phyloP scores from a whole-genome alignment of 2,113 vertebrate species.

The Sander lucioperca region DNA sequence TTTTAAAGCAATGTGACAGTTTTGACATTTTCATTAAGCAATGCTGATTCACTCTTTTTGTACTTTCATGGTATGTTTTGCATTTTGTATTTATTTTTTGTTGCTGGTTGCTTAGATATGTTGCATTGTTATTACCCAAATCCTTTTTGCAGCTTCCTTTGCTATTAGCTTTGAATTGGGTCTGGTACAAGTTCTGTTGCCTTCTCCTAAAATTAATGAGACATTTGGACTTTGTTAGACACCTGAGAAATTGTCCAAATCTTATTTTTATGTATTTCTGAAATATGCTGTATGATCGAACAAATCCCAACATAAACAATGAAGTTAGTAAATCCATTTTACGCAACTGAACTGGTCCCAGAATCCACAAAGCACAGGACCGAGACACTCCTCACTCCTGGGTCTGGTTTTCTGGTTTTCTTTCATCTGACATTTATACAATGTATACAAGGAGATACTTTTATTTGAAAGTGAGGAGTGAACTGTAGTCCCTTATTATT shows the following conservation, averaged over 20 bases:
- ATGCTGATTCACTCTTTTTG: neutral
- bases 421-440: neutral
- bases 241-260: neutral
- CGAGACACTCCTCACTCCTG: neutral
- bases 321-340: neutral
- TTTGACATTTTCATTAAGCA: neutral
- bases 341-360: neutral
- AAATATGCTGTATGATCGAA: no score
- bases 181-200: neutral
- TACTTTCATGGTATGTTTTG: no score
- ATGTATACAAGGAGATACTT: no score
- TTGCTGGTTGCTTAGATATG: neutral
- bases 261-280: no score
- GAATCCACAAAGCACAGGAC: neutral
- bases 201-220: no score
- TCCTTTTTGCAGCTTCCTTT: neutral
- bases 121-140: neutral
- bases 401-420: neutral
- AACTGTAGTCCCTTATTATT: no score
- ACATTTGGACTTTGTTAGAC: neutral
- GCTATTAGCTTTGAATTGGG: neutral
- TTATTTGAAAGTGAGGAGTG: no score
- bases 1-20: neutral
- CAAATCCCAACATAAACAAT: neutral
- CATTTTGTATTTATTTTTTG: neutral